Evolutionary conservation across 53 echinoderm and acorn worm genomes (phyloP).

Genomic region (Pentamera pediparva): DNA sequence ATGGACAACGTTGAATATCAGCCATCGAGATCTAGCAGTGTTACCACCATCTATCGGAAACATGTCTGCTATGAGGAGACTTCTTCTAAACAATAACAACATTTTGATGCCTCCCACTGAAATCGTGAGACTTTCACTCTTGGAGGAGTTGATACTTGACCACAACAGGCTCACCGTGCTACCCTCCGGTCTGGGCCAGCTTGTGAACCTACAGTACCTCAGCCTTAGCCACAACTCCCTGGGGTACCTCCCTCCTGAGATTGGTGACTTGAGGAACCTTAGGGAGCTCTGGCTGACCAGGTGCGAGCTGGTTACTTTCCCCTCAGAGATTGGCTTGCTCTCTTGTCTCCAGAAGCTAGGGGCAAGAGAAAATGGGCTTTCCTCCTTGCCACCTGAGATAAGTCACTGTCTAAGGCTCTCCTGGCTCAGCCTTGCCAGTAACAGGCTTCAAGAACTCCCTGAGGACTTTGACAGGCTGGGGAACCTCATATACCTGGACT

Average conservation of each 20-base stretch:
- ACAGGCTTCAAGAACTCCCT: slow-evolving; percentile 56
- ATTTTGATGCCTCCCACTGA: slow-evolving; percentile 92
- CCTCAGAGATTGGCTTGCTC: slow-evolving; percentile 70
- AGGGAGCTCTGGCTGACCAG: slow-evolving; percentile 80
- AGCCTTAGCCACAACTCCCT: slow-evolving; percentile 89
- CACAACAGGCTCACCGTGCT: slow-evolving; percentile 79
- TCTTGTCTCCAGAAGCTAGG: slow-evolving; percentile 63
- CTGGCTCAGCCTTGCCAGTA: slow-evolving; percentile 71
- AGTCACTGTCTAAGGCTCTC: slow-evolving; percentile 52
- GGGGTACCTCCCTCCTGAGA: slow-evolving; percentile 74
- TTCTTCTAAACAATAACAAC: slow-evolving; percentile 83
- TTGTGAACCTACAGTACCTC: slow-evolving; percentile 70
- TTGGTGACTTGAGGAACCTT: slow-evolving; percentile 75
- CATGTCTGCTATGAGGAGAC: slow-evolving; percentile 48
- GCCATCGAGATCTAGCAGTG: slow-evolving; percentile 65
- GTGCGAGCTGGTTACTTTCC: slow-evolving; percentile 57
- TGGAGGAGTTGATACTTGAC: slow-evolving; percentile 79
- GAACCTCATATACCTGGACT: slow-evolving; percentile 65
- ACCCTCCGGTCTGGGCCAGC: slow-evolving; percentile 76
- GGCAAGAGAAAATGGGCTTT: slow-evolving; percentile 67
- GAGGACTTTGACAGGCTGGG: slow-evolving; percentile 47
- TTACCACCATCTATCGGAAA: slow-evolving; percentile 67
- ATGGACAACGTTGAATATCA: slow-evolving; percentile 49
- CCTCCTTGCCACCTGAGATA: slow-evolving; percentile 60
- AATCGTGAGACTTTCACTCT: slow-evolving; percentile 51